A percentile compares a stretch with the other conserved stretches of the same genome.
Conservation (phyloP, 2,113 vertebrate genomes). For the Oreotrochilus melanogaster region DNA sequence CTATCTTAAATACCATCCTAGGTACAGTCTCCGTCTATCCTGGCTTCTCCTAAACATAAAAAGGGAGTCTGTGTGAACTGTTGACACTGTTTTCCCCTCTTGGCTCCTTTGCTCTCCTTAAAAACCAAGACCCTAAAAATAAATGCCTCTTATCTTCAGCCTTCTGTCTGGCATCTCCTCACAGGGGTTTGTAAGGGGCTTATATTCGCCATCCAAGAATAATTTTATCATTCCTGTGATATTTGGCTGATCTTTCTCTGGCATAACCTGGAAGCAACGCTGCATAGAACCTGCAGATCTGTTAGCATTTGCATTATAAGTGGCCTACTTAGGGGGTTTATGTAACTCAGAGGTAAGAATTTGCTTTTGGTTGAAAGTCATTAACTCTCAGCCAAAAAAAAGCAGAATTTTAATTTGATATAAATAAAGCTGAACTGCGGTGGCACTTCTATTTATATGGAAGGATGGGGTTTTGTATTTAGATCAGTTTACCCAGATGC, state of each 20-base stretch:
- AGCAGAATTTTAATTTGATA: background rate
- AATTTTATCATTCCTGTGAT: background rate
- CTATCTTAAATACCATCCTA: constrained; percentile 47
- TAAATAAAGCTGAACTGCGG: constrained; percentile 35
- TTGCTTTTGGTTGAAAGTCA: constrained; percentile 36
- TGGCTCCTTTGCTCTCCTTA: background rate
- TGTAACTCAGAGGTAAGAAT: constrained; percentile 46
- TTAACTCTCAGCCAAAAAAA: constrained; percentile 27
- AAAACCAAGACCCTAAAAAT: constrained; percentile 60
- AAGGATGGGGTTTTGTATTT: background rate
- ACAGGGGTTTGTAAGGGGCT: background rate
- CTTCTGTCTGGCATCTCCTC: background rate
- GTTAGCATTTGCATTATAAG: constrained; percentile 8
- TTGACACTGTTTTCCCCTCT: constrained; percentile 53
- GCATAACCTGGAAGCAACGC: background rate
- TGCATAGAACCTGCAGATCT: background rate
- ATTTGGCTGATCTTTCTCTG: background rate
- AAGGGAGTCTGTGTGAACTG: constrained; percentile 26
- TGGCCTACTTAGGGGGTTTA: background rate
- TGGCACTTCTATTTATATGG: constrained; percentile 27
- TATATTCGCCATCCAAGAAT: background rate
- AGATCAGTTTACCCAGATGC: background rate
- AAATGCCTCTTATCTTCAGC: constrained; percentile 12
- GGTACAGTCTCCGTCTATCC: constrained; percentile 43
- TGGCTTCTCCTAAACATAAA: constrained; percentile 56